Conservation (phyloP, 2,888 invertebrate genomes). For the Andrena chrysosceles region DNA sequence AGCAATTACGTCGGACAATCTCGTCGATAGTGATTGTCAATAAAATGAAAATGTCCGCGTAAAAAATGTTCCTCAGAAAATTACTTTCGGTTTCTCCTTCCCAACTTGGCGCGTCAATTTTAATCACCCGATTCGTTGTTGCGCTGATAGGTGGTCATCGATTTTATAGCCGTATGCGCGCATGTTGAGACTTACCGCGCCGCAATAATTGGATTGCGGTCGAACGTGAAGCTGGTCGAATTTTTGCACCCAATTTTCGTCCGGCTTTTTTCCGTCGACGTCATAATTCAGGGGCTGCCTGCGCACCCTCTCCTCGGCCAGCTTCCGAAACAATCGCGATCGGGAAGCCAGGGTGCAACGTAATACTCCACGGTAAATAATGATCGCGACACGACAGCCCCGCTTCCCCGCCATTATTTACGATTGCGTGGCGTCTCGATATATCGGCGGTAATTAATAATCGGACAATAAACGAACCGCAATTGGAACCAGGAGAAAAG, state of each 20-base stretch:
- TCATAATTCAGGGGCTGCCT: conserved; percentile 54
- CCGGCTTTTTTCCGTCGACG: conserved; percentile 25
- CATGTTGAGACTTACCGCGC: conserved; percentile 12
- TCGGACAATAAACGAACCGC: conserved; percentile 68
- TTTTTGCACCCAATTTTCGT: conserved; percentile 40
- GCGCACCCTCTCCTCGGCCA: conserved; percentile 1
- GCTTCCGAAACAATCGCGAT: conserved; percentile 47
- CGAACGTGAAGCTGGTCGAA: conserved; percentile 10
- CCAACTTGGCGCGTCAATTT: no score
- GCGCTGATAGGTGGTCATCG: no score
- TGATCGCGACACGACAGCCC: conserved; percentile 57
- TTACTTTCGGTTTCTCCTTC: no score
- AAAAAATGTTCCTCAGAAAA: no score
- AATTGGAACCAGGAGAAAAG: conserved; percentile 45
- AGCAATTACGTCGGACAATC: no score
- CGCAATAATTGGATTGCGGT: conserved; percentile 29
- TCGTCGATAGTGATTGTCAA: no score
- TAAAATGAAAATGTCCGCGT: no score
- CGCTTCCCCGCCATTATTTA: conserved; percentile 59
- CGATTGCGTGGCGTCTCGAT: conserved; percentile 49
- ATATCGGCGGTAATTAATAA: conserved; percentile 71
- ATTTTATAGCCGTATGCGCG: no score
- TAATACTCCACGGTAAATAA: conserved; percentile 67
- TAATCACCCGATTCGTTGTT: no score
- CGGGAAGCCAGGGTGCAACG: conserved; percentile 45